Conservation (phyloP, 2,888 invertebrate species). For the Protophormia terraenovae region DNA sequence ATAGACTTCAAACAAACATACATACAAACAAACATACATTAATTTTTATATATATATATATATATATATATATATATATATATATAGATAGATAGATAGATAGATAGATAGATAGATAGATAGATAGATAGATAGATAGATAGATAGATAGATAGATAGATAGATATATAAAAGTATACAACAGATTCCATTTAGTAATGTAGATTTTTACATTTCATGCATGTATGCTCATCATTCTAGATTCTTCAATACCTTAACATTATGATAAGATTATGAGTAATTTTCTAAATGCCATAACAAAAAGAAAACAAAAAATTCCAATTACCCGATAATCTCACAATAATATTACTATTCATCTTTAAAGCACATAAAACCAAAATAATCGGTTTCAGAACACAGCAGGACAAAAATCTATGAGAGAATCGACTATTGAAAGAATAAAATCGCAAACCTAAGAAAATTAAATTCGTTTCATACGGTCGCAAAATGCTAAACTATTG, state of each 20-base stretch:
- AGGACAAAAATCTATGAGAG: not conserved
- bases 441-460: constrained; percentile 45
- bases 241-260: not conserved
- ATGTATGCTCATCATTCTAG: no score
- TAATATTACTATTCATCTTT: not conserved
- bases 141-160: no score
- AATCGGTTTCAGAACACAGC: constrained; percentile 35
- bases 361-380: constrained; percentile 46
- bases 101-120: no score
- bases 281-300: not conserved
- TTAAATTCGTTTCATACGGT: constrained; percentile 67
- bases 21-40: no score
- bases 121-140: no score
- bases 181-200: no score
- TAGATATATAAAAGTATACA: no score
- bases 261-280: not conserved
- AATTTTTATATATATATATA: no score
- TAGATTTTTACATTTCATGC: no score
- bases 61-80: no score
- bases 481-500: constrained; percentile 40
- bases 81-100: no score
- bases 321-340: constrained; percentile 10
- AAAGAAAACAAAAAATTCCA: not conserved
- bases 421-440: constrained; percentile 5
- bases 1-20: no score